Evolutionary conservation across 1,140 invertebrate genomes (phyloP).

Genomic region (Aphis gossypii): DNA sequence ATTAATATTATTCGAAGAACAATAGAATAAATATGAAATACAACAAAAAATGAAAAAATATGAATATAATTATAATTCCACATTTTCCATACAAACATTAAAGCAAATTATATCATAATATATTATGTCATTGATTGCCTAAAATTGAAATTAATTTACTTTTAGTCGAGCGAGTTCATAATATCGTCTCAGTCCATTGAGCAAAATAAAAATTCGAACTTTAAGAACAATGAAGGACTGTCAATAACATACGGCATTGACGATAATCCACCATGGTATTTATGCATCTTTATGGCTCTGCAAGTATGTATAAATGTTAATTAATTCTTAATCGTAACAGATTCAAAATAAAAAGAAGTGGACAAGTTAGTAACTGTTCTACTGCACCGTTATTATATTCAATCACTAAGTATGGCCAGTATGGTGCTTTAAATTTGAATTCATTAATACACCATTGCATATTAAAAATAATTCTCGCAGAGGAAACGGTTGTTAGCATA

Average conservation of each 20-base stretch:
- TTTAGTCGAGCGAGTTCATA: neutral
- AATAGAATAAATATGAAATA: too few relatives aligned
- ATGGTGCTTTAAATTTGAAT: too few relatives aligned
- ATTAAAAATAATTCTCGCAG: too few relatives aligned
- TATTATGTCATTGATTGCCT: neutral
- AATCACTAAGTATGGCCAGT: too few relatives aligned
- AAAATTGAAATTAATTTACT: neutral
- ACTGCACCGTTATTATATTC: too few relatives aligned
- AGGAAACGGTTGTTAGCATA: too few relatives aligned
- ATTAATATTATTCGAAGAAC: too few relatives aligned
- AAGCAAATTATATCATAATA: neutral
- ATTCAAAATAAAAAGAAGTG: neutral
- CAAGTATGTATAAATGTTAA: conserved; percentile 70
- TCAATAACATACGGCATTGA: conserved; percentile 80
- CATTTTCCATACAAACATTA: neutral
- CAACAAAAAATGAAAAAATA: too few relatives aligned
- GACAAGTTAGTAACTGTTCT: neutral
- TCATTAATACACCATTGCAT: too few relatives aligned
- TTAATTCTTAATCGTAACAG: neutral
- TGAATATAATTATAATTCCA: neutral
- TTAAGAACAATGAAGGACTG: conserved; percentile 37
- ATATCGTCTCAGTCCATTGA: conserved; percentile 16
- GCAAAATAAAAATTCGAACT: neutral
- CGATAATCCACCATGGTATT: conserved; percentile 82
- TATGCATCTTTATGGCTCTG: conserved; percentile 82